Conservation (phyloP, 1,140 invertebrate genomes). For the Copidosoma floridanum region DNA sequence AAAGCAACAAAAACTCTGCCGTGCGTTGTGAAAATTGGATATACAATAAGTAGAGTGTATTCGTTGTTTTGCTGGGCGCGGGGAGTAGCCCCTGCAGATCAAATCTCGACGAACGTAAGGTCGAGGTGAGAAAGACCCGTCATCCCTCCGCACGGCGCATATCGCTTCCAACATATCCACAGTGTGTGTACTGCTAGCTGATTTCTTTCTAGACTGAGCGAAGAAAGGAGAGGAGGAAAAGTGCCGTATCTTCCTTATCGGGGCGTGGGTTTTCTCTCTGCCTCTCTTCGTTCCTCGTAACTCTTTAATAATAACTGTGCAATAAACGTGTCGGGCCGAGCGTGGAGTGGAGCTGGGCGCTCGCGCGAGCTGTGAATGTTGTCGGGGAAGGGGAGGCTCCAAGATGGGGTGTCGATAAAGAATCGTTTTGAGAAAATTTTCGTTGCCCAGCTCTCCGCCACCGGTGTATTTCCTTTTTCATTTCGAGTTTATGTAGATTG, state of each 20-base stretch:
- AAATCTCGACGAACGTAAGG: neutral
- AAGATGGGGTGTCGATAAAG: constrained; percentile 1
- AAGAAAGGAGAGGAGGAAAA: constrained; percentile 2
- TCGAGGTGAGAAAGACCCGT: constrained; percentile 10
- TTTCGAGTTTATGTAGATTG: too few relatives aligned
- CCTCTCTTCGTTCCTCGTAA: constrained; percentile 22
- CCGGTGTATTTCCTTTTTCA: too few relatives aligned
- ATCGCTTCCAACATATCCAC: constrained; percentile 50
- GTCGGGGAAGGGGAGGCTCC: too few relatives aligned
- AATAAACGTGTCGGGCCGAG: constrained; percentile 19
- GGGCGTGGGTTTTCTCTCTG: constrained; percentile 13
- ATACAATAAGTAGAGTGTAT: too few relatives aligned
- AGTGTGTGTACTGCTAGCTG: constrained; percentile 33
- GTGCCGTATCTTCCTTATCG: constrained; percentile 20
- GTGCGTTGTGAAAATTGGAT: too few relatives aligned
- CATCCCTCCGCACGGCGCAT: constrained; percentile 36
- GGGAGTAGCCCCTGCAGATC: too few relatives aligned
- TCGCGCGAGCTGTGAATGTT: too few relatives aligned
- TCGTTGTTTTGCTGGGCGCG: too few relatives aligned
- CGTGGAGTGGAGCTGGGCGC: neutral
- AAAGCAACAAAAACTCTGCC: too few relatives aligned
- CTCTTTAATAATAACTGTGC: constrained; percentile 24
- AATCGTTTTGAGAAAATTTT: constrained; percentile 17
- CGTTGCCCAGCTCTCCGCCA: too few relatives aligned
- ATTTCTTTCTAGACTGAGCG: constrained; percentile 20